phyloP scores from a whole-genome alignment of 2,888 invertebrate genomes.

The Tenthredo mesomela region DNA sequence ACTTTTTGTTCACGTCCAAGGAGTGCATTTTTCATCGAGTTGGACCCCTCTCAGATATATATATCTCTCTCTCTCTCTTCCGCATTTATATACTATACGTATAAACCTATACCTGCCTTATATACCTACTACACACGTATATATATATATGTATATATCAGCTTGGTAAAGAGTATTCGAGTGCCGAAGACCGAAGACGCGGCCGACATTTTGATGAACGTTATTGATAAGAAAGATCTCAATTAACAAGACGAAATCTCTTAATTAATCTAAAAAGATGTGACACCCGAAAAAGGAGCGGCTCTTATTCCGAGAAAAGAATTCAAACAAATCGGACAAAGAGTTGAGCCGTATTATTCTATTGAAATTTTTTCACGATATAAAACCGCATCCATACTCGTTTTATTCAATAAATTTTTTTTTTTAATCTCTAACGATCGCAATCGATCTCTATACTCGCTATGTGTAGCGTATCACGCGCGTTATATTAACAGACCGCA shows the following conservation, averaged over 20 bases:
- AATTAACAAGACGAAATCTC: conserved; percentile 46
- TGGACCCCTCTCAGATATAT: not conserved
- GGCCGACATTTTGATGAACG: conserved; percentile 43
- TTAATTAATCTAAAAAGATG: conserved; percentile 47
- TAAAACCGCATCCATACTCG: conserved; percentile 49
- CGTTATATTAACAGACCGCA: not conserved
- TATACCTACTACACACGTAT: not conserved
- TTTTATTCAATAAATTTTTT: conserved; percentile 20
- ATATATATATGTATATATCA: not conserved
- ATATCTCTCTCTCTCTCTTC: not conserved
- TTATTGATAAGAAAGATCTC: conserved; percentile 48
- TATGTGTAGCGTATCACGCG: no score
- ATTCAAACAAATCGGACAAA: conserved; percentile 20
- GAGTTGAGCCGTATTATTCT: not conserved
- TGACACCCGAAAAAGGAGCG: conserved; percentile 19
- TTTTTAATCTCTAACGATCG: not conserved
- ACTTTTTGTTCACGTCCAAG: not conserved
- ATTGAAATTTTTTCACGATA: conserved; percentile 8
- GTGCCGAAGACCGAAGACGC: not conserved
- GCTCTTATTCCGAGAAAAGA: conserved; percentile 25
- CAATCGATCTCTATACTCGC: not conserved
- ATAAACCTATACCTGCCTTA: not conserved
- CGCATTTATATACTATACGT: not conserved
- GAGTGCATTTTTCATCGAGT: conserved; percentile 28
- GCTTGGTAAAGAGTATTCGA: not conserved